A percentile compares a stretch with the other conserved stretches of the same genome.
phyloP scores from a whole-genome alignment of 2,113 vertebrate genomes.

The Sylvia atricapilla region DNA sequence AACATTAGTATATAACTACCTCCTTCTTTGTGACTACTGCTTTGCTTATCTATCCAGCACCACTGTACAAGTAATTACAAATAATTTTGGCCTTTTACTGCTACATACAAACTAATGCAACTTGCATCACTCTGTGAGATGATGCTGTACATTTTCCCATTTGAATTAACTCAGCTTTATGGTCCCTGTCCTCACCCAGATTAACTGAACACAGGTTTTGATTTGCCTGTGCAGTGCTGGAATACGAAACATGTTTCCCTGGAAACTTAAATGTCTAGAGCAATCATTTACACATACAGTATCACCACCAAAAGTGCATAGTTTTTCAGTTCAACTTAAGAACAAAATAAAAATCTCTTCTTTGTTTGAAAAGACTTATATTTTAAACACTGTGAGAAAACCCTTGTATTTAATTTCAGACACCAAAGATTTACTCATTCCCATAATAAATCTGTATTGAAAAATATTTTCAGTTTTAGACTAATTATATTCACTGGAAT shows the following conservation, averaged over 20 bases:
- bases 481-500: not conserved
- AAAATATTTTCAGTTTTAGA: not conserved
- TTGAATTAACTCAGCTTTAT: conserved; percentile 57
- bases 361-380: conserved; percentile 4
- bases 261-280: conserved; percentile 61
- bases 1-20: not conserved
- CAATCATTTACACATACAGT: conserved; percentile 54
- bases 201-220: conserved; percentile 29
- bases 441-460: not conserved
- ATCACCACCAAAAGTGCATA: not conserved
- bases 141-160: conserved; percentile 16
- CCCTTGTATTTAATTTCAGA: not conserved
- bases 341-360: not conserved
- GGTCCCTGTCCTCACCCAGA: conserved; percentile 30
- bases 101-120: not conserved
- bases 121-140: not conserved
- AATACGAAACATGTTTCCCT: conserved; percentile 63
- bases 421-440: not conserved
- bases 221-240: conserved; percentile 36
- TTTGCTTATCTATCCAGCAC: not conserved
- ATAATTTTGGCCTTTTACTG: not conserved
- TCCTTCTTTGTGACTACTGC: not conserved
- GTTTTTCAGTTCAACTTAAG: conserved; percentile 1
- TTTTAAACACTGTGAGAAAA: not conserved
- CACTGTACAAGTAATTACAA: not conserved